These are phyloP conservation scores for Canis aureus DNA, from an alignment of 2,113 vertebrate genomes.

Conservation along the genomic window DNA sequence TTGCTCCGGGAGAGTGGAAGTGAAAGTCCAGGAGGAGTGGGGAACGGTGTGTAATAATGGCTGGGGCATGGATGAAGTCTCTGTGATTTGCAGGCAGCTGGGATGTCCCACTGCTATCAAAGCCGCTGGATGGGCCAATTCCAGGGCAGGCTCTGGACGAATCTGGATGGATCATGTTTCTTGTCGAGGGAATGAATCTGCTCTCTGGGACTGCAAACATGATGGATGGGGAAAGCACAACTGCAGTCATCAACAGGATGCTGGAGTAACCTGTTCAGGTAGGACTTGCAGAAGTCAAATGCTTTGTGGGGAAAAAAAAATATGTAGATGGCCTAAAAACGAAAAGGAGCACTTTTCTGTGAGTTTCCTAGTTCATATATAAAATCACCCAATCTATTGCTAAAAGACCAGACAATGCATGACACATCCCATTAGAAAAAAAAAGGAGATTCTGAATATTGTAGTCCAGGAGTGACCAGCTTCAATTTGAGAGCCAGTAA, in stretches of 20 bases:
- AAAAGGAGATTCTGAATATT: neutral
- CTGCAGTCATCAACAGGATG: slow-evolving; percentile 83
- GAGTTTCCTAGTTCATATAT: neutral
- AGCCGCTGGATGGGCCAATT: neutral
- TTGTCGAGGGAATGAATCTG: slow-evolving; percentile 80
- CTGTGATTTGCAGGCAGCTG: slow-evolving; percentile 82
- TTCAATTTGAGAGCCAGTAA: slow-evolving; percentile 4
- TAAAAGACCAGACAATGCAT: neutral
- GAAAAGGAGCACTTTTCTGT: neutral
- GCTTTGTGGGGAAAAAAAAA: neutral
- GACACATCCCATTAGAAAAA: neutral
- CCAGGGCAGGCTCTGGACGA: slow-evolving; percentile 60
- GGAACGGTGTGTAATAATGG: slow-evolving; percentile 76
- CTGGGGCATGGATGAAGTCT: slow-evolving; percentile 66
- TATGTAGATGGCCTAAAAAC: neutral
- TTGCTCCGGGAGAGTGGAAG: slow-evolving; percentile 84
- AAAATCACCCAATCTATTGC: neutral
- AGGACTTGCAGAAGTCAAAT: neutral
- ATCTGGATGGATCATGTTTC: slow-evolving; percentile 85
- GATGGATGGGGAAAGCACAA: slow-evolving; percentile 78
- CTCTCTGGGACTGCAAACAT: slow-evolving; percentile 77
- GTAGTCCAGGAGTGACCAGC: neutral
- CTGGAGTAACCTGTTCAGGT: slow-evolving; percentile 84
- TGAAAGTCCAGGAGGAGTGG: slow-evolving; percentile 80
- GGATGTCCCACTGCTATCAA: slow-evolving; percentile 71